phyloP scores from a whole-genome alignment of 2,888 invertebrate genomes.

The Rhimphoctona megacephalus region DNA sequence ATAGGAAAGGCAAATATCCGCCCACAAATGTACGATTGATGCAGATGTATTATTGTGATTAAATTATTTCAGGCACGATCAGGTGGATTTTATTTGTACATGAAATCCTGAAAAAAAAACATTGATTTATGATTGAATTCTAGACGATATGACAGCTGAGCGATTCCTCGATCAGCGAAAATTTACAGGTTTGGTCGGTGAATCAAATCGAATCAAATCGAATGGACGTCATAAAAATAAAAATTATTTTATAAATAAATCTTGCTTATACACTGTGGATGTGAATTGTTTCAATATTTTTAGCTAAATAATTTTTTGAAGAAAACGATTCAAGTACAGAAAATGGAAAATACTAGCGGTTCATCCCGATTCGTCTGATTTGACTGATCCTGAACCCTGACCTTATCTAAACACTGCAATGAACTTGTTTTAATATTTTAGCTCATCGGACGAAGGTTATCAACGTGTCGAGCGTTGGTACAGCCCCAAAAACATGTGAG shows the following conservation, averaged over 20 bases:
- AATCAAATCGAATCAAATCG: no score
- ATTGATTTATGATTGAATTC: not conserved
- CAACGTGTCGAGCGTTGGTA: slow-evolving; percentile 8
- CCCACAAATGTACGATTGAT: not conserved
- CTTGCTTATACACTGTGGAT: no score
- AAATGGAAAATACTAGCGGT: not conserved
- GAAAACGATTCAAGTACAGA: not conserved
- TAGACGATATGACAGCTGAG: not conserved
- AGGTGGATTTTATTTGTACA: not conserved
- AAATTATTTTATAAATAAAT: not conserved
- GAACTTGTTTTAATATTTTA: slow-evolving; percentile 3
- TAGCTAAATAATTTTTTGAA: not conserved
- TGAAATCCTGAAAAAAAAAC: not conserved
- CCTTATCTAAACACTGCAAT: not conserved
- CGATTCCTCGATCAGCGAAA: not conserved
- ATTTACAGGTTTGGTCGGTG: not conserved
- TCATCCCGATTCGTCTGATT: not conserved
- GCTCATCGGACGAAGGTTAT: slow-evolving; percentile 1
- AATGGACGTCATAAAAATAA: not conserved
- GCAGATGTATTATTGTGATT: not conserved
- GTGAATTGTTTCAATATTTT: no score
- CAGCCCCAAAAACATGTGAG: not conserved
- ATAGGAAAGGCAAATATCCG: not conserved
- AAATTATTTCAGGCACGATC: not conserved
- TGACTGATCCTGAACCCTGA: not conserved